Percentiles rank a stretch among this genome's conserved stretches.
Conservation (phyloP, 2,113 vertebrate genomes). For the Pycnonotus jocosus region DNA sequence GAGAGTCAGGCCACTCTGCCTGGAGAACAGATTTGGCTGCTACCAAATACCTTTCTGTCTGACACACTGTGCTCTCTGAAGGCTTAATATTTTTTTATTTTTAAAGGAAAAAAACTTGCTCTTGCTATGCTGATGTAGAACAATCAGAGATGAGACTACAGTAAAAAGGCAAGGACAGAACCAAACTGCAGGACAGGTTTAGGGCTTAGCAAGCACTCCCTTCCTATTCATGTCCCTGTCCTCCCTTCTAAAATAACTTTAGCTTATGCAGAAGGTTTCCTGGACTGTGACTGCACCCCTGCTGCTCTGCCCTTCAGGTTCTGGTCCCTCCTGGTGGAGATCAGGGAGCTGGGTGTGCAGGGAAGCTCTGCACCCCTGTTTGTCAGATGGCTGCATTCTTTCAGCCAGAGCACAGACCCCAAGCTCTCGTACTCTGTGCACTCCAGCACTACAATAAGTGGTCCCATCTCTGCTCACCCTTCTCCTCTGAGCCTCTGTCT, state of each 20-base stretch:
- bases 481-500: not conserved
- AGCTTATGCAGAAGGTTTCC: not conserved
- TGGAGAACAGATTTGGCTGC: not conserved
- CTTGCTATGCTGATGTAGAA: not conserved
- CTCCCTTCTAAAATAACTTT: not conserved
- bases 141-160: not conserved
- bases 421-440: rapidly evolving
- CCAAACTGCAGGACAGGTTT: constrained; percentile 41
- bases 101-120: not conserved
- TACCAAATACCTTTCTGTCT: not conserved
- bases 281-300: not conserved
- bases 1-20: not conserved
- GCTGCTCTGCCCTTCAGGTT: not conserved
- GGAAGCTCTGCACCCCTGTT: not conserved
- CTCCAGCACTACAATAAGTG: not conserved
- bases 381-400: not conserved
- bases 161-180: not conserved
- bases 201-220: not conserved
- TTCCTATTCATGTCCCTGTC: not conserved
- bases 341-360: not conserved
- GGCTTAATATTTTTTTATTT: not conserved
- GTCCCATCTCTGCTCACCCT: not conserved
- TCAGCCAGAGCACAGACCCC: not conserved
- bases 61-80: not conserved
- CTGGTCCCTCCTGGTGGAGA: not conserved